Evolutionary conservation across 2,797 vertebrate species (phyloP).

Genomic region (Buceros bicornis): DNA sequence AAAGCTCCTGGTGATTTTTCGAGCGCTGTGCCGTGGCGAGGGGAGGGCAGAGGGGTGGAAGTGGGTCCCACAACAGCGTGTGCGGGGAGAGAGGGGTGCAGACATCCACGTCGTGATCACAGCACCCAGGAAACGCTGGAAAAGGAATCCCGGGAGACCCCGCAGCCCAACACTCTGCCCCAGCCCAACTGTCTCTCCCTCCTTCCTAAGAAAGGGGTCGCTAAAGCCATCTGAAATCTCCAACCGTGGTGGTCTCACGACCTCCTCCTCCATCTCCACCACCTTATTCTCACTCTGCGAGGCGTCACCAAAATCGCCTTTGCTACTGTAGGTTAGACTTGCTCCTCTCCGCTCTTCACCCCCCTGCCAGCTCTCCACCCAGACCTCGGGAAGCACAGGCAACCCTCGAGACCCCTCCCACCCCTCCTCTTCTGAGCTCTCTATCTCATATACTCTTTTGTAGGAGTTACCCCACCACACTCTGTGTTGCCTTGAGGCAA

Average conservation of each 20-base stretch:
- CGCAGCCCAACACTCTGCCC: fast-evolving
- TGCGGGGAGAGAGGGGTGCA: background rate
- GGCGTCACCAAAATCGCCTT: background rate
- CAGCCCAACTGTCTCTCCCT: background rate
- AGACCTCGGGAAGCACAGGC: background rate
- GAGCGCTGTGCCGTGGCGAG: background rate
- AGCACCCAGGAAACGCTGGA: fast-evolving
- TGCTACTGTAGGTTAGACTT: background rate
- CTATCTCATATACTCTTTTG: fast-evolving
- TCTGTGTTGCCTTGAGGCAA: background rate
- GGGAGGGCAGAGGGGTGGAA: slow-evolving; percentile 1
- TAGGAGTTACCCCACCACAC: background rate
- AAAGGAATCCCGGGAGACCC: background rate
- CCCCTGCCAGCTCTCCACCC: background rate
- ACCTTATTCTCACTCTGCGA: background rate
- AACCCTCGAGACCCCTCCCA: background rate
- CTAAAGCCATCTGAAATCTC: background rate
- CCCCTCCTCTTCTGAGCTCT: fast-evolving
- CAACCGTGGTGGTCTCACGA: fast-evolving
- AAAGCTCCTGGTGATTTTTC: background rate
- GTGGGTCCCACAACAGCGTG: fast-evolving
- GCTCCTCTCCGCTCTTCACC: background rate
- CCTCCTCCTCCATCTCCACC: background rate
- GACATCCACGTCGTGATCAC: fast-evolving
- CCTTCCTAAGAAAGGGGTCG: background rate